Base-by-base conservation (phyloP, 2,113 vertebrate species). In the Australoheros scitulus region DNA sequence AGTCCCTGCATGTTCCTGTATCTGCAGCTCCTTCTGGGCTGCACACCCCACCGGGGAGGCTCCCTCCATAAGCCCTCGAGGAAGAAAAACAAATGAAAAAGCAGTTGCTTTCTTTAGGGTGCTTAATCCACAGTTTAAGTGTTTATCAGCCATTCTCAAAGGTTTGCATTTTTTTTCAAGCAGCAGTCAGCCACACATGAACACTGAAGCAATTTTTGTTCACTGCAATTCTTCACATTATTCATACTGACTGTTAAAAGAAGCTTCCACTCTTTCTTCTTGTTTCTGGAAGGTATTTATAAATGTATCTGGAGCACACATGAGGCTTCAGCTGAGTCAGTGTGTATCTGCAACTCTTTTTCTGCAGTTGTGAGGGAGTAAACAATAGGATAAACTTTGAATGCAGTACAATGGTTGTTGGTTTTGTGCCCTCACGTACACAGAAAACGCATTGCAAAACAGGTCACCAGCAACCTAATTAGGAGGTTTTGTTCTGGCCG, bases 31-130 rank as follows among this genome's bases (percentile, higher is more conserved):
- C 76, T 65, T 79, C 61, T 83, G 87, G 47, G 64, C 34, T 60
- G 2, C 68, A 60, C 55, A 11, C n/a, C 17, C 81, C 32, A 8
- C 58, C 24, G 34, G 63, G n/a, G 60, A 74, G 82, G 22, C 56
- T 89, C 77, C 81, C 38, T 90, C 84, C 3, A 20, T 11, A 4
- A 74, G 17, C 9, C 85, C 95, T 95, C 2, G 4, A 15, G 32
- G 15, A 56, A 86, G 34, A 88, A 74, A 82, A 87, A 68, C 80
- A 85, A 56, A 87, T 64, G 4, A 77, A 61, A 61, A 60, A 22
- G 11, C 43, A 80, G 26, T 65, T 82, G 17, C 70, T 82, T 79
- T 86, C 13, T 79, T 60, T 60, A 24, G 29, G 22, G 34, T 13
- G 1, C 17, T 43, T 11, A 56, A 59, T 79, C 38, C 34, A 76